Evolutionary conservation across 1,140 invertebrate species (phyloP), one percentile per base, ranked within the genome.

Genomic region (Euwallacea similis): DNA sequence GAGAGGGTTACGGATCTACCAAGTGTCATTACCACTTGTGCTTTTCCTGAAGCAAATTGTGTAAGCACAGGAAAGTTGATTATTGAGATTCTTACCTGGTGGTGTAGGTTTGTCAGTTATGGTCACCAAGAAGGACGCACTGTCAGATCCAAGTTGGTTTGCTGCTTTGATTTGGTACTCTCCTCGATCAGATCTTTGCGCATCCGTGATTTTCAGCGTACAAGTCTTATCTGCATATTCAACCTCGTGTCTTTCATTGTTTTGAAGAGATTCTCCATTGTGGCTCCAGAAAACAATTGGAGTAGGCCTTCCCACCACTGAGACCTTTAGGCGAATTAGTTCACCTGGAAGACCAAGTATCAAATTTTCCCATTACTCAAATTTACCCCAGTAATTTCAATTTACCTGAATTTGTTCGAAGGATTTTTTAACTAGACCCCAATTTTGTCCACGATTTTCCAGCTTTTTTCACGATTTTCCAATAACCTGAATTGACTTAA

Each of bases 241-340:
- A 42, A 92, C 87, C 79, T 92, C 85, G 67, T 91, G 88, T 72
- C 91, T 85, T 13, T 85, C 86, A 73, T 87, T 86, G 21, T 84
- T 81, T 0, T 81, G 74, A 7, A 93, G 85, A 2, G 85, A 81
- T 76, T 95, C 90, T 11, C 92, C 92, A 76, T 98, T 91, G 77
- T 96, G 93, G 43, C 88, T 87, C 96, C 96, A 98, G 53, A 89
- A 89, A 0, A 95, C 87, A 6, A 83, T 85, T 0, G 96, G 95
- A 46, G 88, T 83, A 7, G 97, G 97, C 77, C 91, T 89, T 7
- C 95, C 96, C 42, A 92, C 93, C 66, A 97, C 89, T 2, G 93
- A 93, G 54, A 78, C 75, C 66, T 76, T 78, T 10, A 78, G 50
- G 43, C 73, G 60, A 11, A 78, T 75, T 10, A 74, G 41, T 59